Conservation (phyloP, 2,888 invertebrate genomes). For the Drosophila ezoana region DNA sequence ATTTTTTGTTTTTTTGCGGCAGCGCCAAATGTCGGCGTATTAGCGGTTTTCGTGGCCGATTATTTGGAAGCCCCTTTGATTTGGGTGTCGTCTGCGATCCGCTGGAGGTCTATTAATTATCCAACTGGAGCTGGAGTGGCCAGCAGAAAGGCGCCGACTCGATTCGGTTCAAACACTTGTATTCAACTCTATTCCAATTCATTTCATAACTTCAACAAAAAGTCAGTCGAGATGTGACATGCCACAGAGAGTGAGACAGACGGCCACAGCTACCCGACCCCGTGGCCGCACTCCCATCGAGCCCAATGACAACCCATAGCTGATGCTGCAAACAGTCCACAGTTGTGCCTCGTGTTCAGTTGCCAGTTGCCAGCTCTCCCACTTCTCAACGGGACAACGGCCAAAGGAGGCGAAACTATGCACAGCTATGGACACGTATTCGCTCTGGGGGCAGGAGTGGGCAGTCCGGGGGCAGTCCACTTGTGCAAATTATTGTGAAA, state of each 20-base stretch:
- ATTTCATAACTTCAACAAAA: constrained; percentile 55
- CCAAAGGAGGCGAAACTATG: constrained; percentile 56
- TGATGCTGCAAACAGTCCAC: constrained; percentile 51
- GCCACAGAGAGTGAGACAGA: constrained; percentile 32
- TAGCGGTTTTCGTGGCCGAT: constrained; percentile 83
- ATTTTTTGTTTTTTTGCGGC: constrained; percentile 34
- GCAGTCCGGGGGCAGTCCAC: constrained; percentile 48
- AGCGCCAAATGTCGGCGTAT: constrained; percentile 63
- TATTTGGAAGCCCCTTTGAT: constrained; percentile 69
- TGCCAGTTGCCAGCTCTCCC: constrained; percentile 15
- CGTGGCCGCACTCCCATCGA: not conserved
- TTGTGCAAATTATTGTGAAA: constrained; percentile 79
- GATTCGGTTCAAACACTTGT: constrained; percentile 30
- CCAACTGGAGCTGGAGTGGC: not conserved
- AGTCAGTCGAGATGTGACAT: constrained; percentile 53
- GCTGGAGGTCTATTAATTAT: constrained; percentile 51
- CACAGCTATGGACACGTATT: constrained; percentile 70
- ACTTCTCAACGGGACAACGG: constrained; percentile 13
- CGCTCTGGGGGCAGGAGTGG: constrained; percentile 1
- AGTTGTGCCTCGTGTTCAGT: constrained; percentile 13
- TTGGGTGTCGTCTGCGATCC: constrained; percentile 44
- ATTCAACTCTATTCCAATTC: constrained; percentile 35
- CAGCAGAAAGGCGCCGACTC: constrained; percentile 11
- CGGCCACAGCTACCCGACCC: not conserved
- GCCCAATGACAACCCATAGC: constrained; percentile 14